Evolutionary conservation across 2,797 vertebrate genomes (phyloP).

Genomic region (Poecilia gillii): DNA sequence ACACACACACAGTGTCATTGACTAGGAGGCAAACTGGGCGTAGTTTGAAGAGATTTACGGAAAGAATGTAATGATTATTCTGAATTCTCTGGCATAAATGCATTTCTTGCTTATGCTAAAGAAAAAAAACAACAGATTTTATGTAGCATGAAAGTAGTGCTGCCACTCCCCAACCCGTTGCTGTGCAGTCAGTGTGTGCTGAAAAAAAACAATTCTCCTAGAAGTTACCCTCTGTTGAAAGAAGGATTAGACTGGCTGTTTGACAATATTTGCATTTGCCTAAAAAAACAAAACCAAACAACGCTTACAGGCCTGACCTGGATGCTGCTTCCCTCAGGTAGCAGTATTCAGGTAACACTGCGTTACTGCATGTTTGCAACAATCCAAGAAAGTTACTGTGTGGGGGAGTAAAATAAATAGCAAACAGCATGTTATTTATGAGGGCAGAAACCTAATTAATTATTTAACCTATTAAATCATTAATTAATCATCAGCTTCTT

Average conservation of each 20-base stretch:
- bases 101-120: background rate
- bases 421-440: background rate
- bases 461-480: background rate
- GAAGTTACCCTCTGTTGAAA: background rate
- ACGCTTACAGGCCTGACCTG: background rate
- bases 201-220: background rate
- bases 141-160: background rate
- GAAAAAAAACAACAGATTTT: background rate
- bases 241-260: background rate
- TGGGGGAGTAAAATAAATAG: background rate
- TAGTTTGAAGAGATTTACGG: background rate
- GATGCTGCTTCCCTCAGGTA: background rate
- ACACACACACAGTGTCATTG: background rate
- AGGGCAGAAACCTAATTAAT: background rate
- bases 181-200: background rate
- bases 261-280: background rate
- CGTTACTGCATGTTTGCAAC: background rate
- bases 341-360: background rate
- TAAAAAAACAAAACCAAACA: background rate
- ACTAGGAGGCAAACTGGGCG: background rate
- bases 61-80: constrained; percentile 2
- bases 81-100: background rate
- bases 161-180: background rate
- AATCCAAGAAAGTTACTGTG: background rate
- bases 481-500: background rate